A percentile compares a stretch with the other conserved stretches of the same genome.
These are phyloP conservation scores for Habroteleia sp. DNA, from an alignment of 2,888 invertebrate genomes.

Conservation along the genomic window DNA sequence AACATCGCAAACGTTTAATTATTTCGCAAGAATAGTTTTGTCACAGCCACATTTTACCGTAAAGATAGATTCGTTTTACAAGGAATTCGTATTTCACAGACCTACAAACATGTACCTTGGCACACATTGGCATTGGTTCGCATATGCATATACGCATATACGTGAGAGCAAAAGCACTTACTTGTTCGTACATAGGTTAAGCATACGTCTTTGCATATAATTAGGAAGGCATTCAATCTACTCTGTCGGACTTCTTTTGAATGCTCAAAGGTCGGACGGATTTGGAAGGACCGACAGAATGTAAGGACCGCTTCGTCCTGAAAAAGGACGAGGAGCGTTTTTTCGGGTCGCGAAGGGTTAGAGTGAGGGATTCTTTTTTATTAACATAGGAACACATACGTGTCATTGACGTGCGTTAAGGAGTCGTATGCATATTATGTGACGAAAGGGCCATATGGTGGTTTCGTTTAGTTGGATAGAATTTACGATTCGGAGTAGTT, in stretches of 20 bases:
- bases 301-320: constrained; percentile 46
- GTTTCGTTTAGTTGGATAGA: constrained; percentile 47
- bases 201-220: constrained; percentile 79
- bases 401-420: constrained; percentile 68
- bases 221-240: constrained; percentile 78
- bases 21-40: constrained; percentile 44
- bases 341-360: constrained; percentile 67
- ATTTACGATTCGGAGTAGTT: constrained; percentile 39
- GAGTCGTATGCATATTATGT: constrained; percentile 74
- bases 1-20: constrained; percentile 39
- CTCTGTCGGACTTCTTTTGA: constrained; percentile 75
- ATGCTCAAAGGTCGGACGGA: constrained; percentile 71
- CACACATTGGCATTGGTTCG: constrained; percentile 7
- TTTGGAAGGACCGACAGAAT: constrained; percentile 67
- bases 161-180: constrained; percentile 47
- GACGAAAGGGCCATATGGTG: constrained; percentile 68
- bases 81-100: constrained; percentile 30
- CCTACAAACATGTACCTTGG: constrained; percentile 1
- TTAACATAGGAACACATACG: constrained; percentile 71
- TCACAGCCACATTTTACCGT: constrained; percentile 20
- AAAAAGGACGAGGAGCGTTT: constrained; percentile 59
- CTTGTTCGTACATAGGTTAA: constrained; percentile 66
- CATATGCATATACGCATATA: neutral
- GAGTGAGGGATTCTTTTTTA: constrained; percentile 69
- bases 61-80: constrained; percentile 40